A percentile compares a stretch with the other conserved stretches of the same genome.
phyloP scores from a whole-genome alignment of 1,140 invertebrate species.

The Parapsyche elsis region DNA sequence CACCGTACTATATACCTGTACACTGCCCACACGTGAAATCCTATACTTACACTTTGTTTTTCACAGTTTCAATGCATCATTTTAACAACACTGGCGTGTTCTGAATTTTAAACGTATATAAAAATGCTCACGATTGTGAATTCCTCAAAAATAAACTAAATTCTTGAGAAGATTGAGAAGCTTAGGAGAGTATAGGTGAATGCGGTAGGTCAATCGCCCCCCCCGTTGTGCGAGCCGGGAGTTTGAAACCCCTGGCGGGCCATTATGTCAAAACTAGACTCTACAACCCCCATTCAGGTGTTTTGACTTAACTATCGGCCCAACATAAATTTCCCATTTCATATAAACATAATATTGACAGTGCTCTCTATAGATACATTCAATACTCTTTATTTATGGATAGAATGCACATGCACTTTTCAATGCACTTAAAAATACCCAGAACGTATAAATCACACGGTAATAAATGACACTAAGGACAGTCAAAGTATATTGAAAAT shows the following conservation, averaged over 20 bases:
- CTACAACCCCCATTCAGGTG: not conserved
- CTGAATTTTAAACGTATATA: not conserved
- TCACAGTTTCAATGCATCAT: not conserved
- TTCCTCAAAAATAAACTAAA: too few species aligned
- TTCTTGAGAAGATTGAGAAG: too few species aligned
- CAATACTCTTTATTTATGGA: not conserved
- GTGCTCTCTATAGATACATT: too few species aligned
- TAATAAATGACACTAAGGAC: not conserved
- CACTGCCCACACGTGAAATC: not conserved
- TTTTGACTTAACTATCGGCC: not conserved
- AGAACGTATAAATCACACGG: conserved; percentile 1
- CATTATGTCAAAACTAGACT: conserved; percentile 36
- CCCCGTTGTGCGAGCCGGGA: not conserved
- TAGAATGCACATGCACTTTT: not conserved
- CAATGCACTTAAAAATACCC: not conserved
- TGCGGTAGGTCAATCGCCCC: not conserved
- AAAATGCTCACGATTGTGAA: too few species aligned
- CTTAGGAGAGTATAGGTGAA: too few species aligned
- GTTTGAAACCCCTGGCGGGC: conserved; percentile 28
- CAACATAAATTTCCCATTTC: not conserved
- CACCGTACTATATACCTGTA: not conserved
- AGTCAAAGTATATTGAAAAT: too few species aligned
- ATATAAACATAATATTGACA: too few species aligned
- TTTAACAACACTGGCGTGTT: not conserved
- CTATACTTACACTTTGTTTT: not conserved